phyloP scores from a whole-genome alignment of 2,888 invertebrate species.

The Odontomyia ornata region DNA sequence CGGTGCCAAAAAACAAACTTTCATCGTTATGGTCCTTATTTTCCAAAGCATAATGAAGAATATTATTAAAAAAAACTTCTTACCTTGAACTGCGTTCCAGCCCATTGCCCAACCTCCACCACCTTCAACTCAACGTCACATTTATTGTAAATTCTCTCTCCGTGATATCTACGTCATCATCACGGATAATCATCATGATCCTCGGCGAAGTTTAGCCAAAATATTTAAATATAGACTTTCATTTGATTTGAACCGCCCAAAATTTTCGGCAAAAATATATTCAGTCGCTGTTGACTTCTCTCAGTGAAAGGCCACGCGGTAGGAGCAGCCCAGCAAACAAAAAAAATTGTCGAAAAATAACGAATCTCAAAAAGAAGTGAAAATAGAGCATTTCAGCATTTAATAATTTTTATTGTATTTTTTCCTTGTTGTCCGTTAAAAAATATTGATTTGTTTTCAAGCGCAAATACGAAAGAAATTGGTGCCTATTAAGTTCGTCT shows the following conservation, averaged over 20 bases:
- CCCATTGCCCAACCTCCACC: background rate
- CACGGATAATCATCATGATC: conserved; percentile 21
- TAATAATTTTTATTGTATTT: background rate
- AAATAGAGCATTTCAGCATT: background rate
- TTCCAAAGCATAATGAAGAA: too few relatives aligned
- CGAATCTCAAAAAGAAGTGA: conserved; percentile 34
- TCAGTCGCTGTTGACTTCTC: conserved; percentile 53
- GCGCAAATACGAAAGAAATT: background rate
- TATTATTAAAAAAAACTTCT: too few relatives aligned
- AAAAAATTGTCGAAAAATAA: conserved; percentile 26
- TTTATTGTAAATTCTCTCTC: background rate
- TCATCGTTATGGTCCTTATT: too few relatives aligned
- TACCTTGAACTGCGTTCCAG: too few relatives aligned
- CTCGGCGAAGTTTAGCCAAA: conserved; percentile 40
- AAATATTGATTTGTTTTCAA: background rate
- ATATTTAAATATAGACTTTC: conserved; percentile 48
- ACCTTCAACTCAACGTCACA: background rate
- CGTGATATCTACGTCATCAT: conserved; percentile 12
- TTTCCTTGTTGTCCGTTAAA: background rate
- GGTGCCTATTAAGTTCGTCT: background rate
- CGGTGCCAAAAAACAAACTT: too few relatives aligned
- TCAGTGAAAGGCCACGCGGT: conserved; percentile 52
- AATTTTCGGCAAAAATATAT: conserved; percentile 43
- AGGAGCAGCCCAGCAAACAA: conserved; percentile 7
- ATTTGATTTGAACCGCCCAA: conserved; percentile 26